phyloP scores from a whole-genome alignment of 2,797 vertebrate species.

The Hemibagrus guttatus region DNA sequence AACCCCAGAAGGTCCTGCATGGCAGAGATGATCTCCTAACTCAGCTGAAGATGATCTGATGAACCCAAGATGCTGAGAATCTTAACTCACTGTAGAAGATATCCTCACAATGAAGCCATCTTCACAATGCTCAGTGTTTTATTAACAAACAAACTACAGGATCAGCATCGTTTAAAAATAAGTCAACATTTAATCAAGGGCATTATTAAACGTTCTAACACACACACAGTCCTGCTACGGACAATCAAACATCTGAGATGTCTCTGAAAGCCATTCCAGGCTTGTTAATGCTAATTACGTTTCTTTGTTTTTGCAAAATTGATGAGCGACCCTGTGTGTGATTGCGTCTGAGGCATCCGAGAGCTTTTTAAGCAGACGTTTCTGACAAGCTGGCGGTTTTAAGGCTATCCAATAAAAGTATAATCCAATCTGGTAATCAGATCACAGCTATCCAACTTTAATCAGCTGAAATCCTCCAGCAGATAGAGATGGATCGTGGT shows the following conservation, averaged over 20 bases:
- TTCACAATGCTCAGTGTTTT: not conserved
- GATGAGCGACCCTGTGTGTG: not conserved
- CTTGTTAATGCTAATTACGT: not conserved
- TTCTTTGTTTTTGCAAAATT: not conserved
- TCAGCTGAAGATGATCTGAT: no score
- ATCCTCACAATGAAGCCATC: not conserved
- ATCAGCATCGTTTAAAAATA: not conserved
- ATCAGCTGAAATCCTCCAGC: slow-evolving; percentile 47
- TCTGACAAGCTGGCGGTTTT: not conserved
- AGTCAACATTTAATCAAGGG: not conserved
- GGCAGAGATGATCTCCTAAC: not conserved
- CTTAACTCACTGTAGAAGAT: no score
- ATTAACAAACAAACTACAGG: not conserved
- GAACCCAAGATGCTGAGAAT: no score
- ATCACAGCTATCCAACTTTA: slow-evolving; percentile 55
- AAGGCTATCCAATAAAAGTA: slow-evolving; percentile 45
- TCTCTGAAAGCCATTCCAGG: not conserved
- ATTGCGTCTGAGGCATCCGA: not conserved
- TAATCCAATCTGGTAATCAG: slow-evolving; percentile 54
- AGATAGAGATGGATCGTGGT: slow-evolving; percentile 25
- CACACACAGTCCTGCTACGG: not conserved
- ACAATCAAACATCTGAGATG: not conserved
- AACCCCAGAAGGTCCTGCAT: not conserved
- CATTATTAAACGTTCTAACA: not conserved
- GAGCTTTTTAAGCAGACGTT: not conserved